Percentiles rank a stretch among this genome's conserved stretches.
These are phyloP conservation scores for Merodon equestris DNA, from an alignment of 2,888 invertebrate genomes.

Conservation along the genomic window DNA sequence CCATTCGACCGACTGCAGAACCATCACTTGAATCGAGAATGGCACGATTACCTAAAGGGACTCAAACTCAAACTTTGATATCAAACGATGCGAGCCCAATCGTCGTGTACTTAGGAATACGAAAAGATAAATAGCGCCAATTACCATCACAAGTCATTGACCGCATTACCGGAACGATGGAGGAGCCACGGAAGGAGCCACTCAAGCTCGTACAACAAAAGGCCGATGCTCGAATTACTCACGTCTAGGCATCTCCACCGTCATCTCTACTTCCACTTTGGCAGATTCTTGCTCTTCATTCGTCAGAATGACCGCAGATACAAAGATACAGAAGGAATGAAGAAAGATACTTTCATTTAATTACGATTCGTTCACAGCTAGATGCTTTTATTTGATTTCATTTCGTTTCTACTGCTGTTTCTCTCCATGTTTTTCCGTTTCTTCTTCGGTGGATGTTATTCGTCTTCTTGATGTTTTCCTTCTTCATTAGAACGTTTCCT, in stretches of 20 bases:
- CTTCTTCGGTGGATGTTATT: slow-evolving; percentile 22
- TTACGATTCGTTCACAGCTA: slow-evolving; percentile 44
- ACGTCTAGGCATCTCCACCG: slow-evolving; percentile 25
- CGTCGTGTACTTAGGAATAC: neutral
- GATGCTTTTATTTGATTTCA: slow-evolving; percentile 29
- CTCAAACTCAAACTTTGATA: neutral
- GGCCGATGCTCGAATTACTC: slow-evolving; percentile 24
- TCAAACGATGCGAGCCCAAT: slow-evolving; percentile 4
- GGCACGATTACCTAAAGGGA: slow-evolving; percentile 29
- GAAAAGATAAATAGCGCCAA: slow-evolving; percentile 47
- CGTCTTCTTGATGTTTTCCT: slow-evolving; percentile 26
- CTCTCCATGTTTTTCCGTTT: slow-evolving; percentile 23
- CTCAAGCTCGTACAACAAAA: slow-evolving; percentile 13
- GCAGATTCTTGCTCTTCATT: too few relatives aligned
- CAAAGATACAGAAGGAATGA: slow-evolving; percentile 31
- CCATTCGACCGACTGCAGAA: too few relatives aligned
- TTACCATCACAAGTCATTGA: slow-evolving; percentile 57
- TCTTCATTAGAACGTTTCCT: slow-evolving; percentile 59
- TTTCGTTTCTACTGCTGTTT: slow-evolving; percentile 28
- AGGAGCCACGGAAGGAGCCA: slow-evolving; percentile 22
- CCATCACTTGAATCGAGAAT: slow-evolving; percentile 25
- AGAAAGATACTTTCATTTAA: slow-evolving; percentile 67
- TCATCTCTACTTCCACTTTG: slow-evolving; percentile 10
- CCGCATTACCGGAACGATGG: slow-evolving; percentile 49
- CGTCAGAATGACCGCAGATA: slow-evolving; percentile 23